Evolutionary conservation across 37 sponge, comb jelly and placozoan species (phyloP).

Genomic region (Cliona cf. orientalis): DNA sequence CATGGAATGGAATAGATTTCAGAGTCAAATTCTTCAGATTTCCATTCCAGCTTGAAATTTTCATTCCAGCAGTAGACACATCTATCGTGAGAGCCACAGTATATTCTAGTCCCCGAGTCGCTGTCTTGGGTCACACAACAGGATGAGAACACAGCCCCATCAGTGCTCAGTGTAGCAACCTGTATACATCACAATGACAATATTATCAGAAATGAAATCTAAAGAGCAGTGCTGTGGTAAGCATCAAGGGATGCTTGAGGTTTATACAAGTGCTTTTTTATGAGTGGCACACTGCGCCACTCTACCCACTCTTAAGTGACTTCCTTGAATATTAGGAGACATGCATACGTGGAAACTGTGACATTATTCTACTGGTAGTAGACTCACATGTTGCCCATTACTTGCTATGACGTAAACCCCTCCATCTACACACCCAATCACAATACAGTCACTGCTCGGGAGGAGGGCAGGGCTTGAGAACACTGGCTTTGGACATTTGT

Average conservation of each 20-base stretch:
- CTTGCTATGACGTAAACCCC: slow-evolving; percentile 1
- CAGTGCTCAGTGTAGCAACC: slow-evolving; percentile 17
- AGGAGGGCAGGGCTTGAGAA: slow-evolving; percentile 73
- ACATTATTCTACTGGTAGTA: too few species aligned
- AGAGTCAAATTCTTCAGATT: slow-evolving; percentile 29
- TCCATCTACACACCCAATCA: slow-evolving; percentile 53
- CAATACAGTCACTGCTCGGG: slow-evolving; percentile 10
- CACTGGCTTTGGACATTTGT: slow-evolving; percentile 47
- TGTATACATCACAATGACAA: too few species aligned
- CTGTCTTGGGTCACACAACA: background rate
- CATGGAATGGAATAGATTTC: slow-evolving; percentile 69
- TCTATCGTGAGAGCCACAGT: slow-evolving; percentile 68
- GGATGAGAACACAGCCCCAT: slow-evolving; percentile 54
- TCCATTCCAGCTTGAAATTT: slow-evolving; percentile 29
- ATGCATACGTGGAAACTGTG: too few species aligned
- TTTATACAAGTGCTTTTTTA: too few species aligned
- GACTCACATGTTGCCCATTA: slow-evolving; percentile 49
- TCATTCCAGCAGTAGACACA: slow-evolving; percentile 68
- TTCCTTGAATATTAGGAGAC: too few species aligned
- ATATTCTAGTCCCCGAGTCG: background rate
- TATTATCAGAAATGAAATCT: too few species aligned
- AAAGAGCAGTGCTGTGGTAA: too few species aligned
- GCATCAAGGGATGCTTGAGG: too few species aligned
- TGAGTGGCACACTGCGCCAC: too few species aligned
- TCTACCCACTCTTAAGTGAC: too few species aligned